Evolutionary conservation across 2,113 vertebrate species (phyloP).

Genomic region (Oreochromis niloticus): DNA sequence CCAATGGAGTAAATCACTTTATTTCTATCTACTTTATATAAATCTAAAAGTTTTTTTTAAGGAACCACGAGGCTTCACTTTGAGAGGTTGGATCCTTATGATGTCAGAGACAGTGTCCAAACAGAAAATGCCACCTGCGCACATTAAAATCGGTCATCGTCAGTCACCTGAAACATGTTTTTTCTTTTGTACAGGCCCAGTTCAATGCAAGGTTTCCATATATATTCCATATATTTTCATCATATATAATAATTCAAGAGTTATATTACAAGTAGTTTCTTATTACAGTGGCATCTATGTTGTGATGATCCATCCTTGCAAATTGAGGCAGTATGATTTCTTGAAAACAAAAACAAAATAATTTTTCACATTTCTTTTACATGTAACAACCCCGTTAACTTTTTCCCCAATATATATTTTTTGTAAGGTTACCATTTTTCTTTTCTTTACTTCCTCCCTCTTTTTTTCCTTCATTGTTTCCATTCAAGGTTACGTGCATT

Average conservation of each 20-base stretch:
- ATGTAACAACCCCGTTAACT: background rate
- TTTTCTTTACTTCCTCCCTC: background rate
- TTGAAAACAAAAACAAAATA: background rate
- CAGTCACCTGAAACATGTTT: background rate
- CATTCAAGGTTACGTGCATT: background rate
- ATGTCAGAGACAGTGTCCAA: background rate
- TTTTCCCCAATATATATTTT: fast-evolving
- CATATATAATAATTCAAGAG: background rate
- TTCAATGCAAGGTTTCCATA: background rate
- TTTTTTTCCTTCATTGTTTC: background rate
- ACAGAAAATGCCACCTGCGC: background rate
- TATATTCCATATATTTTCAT: too few species aligned
- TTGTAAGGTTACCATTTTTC: background rate
- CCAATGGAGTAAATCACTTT: background rate
- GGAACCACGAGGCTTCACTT: background rate
- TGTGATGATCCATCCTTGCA: background rate
- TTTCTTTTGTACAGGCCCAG: background rate
- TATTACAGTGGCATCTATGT: background rate
- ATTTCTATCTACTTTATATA: background rate
- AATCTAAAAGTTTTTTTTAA: background rate
- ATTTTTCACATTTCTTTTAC: background rate
- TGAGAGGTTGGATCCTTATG: background rate
- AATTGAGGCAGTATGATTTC: background rate
- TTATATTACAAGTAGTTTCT: background rate
- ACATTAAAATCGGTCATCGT: background rate